A percentile compares a stretch with the other conserved stretches of the same genome.
phyloP scores from a whole-genome alignment of 2,888 invertebrate genomes.

The Amphimallon solstitiale region DNA sequence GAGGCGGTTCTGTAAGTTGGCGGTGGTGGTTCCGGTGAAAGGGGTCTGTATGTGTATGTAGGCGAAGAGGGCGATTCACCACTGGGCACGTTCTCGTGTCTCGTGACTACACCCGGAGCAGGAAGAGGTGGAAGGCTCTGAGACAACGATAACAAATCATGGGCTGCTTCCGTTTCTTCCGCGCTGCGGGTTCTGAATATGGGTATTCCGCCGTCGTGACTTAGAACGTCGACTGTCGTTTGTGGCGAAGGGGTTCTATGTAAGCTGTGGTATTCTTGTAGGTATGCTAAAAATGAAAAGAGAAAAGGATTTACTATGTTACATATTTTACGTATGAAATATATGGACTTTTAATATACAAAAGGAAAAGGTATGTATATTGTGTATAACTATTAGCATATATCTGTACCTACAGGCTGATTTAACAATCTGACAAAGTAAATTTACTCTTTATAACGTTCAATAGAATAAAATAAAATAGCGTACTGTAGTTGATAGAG shows the following conservation, averaged over 20 bases:
- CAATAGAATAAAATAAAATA: too few relatives aligned
- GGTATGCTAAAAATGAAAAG: slow-evolving; percentile 51
- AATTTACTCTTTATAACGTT: too few relatives aligned
- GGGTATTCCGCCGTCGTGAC: slow-evolving; percentile 41
- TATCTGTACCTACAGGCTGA: too few relatives aligned
- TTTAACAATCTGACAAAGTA: too few relatives aligned
- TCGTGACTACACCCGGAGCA: slow-evolving; percentile 74
- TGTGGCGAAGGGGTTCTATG: slow-evolving; percentile 40
- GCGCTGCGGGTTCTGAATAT: slow-evolving; percentile 68
- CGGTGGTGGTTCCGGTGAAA: slow-evolving; percentile 51
- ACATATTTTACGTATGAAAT: background rate
- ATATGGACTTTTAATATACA: too few relatives aligned
- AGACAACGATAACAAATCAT: slow-evolving; percentile 80
- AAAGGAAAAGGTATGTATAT: too few relatives aligned
- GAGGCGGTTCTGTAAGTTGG: slow-evolving; percentile 50
- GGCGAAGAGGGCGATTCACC: slow-evolving; percentile 57
- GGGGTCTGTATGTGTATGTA: slow-evolving; percentile 53
- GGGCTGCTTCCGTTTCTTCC: slow-evolving; percentile 90
- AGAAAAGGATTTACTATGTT: slow-evolving; percentile 23
- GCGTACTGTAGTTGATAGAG: too few relatives aligned
- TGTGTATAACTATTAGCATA: too few relatives aligned
- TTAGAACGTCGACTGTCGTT: slow-evolving; percentile 42
- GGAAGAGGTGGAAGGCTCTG: slow-evolving; percentile 81
- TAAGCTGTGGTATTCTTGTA: slow-evolving; percentile 52
- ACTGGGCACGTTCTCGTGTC: slow-evolving; percentile 66